Evolutionary conservation across 2,888 invertebrate genomes (phyloP), one percentile per base, ranked within the genome.

Genomic region (Drosophila nigricruria): DNA sequence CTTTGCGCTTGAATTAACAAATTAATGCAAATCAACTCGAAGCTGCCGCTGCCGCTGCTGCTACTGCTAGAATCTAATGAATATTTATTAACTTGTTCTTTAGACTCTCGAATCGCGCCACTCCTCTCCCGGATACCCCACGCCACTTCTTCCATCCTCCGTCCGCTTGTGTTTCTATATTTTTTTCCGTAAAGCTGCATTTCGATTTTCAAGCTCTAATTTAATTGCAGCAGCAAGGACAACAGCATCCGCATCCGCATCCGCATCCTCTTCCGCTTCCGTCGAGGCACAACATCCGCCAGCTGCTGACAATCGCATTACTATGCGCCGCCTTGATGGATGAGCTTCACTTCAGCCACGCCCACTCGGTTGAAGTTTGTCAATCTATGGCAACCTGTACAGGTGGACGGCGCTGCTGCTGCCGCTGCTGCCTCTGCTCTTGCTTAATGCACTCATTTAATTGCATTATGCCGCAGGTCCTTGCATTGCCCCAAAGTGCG

Each of bases 1-100:
- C 45, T 82, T 74, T 73, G 75, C 87, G 88, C 87, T 88, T 90
- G 87, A 88, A 86, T 90, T 90, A 88, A 90, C 87, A 90, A 87
- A 87, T 87, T 87, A 87, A 87, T 90, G 89, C 89, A 88, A 88
- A 88, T 90, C 70, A 49, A 49, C n/a, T 12, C 1, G 47, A 10
- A 30, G 27, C 6, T 12, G 47, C 27, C 1, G 47, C 27, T 27
- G n/a, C 47, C 12, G 16, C 9, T 23, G 25, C 45, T 25, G 20
- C 14, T 43, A 27, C 23, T 43, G 23, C 23, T 38, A 67, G 57
- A 69, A 72, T 74, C 71, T 70, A 81, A 89, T 86, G 90, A 86
- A 86, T 89, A 89, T 86, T 89, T 88, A 86, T 86, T 72, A 85
- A 70, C 54, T 62, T 72, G 70, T 67, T 49, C 34, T 30, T 47